A percentile compares a stretch with the other conserved stretches of the same genome.
These are phyloP conservation scores for Cerceris rybyensis DNA, from an alignment of 2,888 invertebrate genomes.

Conservation along the genomic window DNA sequence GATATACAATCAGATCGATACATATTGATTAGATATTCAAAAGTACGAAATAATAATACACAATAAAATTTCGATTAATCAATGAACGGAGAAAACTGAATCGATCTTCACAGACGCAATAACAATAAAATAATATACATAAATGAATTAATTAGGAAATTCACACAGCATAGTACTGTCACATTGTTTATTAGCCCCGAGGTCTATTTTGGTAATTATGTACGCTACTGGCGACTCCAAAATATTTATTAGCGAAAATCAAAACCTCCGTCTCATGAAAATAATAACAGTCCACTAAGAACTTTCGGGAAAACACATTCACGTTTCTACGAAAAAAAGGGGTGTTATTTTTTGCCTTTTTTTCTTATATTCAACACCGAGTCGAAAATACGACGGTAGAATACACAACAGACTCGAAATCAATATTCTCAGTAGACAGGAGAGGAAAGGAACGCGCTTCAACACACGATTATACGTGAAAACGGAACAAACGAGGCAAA, in stretches of 20 bases:
- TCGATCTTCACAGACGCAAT: too few relatives aligned
- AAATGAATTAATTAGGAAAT: too few relatives aligned
- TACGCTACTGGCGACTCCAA: conserved; percentile 22
- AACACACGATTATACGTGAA: conserved; percentile 22
- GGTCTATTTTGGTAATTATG: conserved; percentile 26
- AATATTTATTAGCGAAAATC: conserved; percentile 33
- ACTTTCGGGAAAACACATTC: background rate
- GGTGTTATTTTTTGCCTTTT: background rate
- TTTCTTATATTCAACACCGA: background rate
- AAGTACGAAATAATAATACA: too few relatives aligned
- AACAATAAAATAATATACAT: too few relatives aligned
- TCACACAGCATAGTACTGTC: too few relatives aligned
- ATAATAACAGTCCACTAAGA: background rate
- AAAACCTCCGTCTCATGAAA: background rate
- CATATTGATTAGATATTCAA: too few relatives aligned
- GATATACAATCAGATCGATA: too few relatives aligned
- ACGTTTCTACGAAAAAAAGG: background rate
- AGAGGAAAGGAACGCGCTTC: conserved; percentile 57
- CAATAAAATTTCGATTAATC: too few relatives aligned
- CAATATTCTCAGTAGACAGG: conserved; percentile 72
- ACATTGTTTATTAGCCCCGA: background rate
- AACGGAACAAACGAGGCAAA: conserved; percentile 5
- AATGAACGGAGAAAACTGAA: too few relatives aligned
- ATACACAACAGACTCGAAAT: conserved; percentile 74
- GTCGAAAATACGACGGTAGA: conserved; percentile 48